Evolutionary conservation across 2,888 invertebrate genomes (phyloP), one percentile per base, ranked within the genome.

Genomic region (Cerastis rubricosa): DNA sequence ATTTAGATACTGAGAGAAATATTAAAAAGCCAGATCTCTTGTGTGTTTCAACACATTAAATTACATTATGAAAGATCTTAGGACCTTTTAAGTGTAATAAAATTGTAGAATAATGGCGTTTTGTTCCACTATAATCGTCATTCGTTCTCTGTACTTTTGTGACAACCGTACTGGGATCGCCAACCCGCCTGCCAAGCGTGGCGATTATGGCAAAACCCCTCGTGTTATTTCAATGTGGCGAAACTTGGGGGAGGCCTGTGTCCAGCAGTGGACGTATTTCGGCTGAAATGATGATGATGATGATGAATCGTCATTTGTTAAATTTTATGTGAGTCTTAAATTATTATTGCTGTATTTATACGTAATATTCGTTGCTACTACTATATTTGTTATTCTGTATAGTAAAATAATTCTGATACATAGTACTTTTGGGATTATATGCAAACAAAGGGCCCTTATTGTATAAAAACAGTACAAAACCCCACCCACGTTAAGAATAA

Each of bases 1-100:
- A 92, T 92, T 92, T 91, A 90, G 92, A 89, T 87, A 89, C 89
- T 88, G 87, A 85, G 88, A 80, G 85, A 82, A 88, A 92, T 93
- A 92, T 93, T 92, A 92, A 91, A 91, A 90, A 90, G 84, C 80
- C 88, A 88, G 88, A 88, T 87, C 87, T 89, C 85, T 86, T 85
- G 83, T 89, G 84, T 85, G 72, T 71, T 87, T 84, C 78, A 77
- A 87, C 83, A 85, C 81, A 84, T 85, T 80, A 81, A 83, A 84
- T 81, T 78, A 80, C 86, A 82, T 74, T 87, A 82, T 83, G 65
- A 74, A 70, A 43, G 69, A 63, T 74, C 61, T 63, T 68, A 59
- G 17, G 51, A 22, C 59, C 69, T 71, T 73, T 77, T 79, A 59
- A 35, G 40, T 75, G 66, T 45, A 49, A 63, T 73, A 17, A 80